Evolutionary conservation across 2,113 vertebrate species (phyloP).

Genomic region (cattle (Bos taurus)): ARS-UCD2.0 NC_037343.1:46756001-46756500

Average conservation of each 20-base stretch:
- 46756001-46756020: background rate
- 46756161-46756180: background rate
- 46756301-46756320: background rate
- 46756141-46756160: background rate
- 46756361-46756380: background rate
- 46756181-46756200: background rate
- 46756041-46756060: background rate
- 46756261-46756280: background rate
- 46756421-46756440: background rate
- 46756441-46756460: background rate
- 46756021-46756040: background rate
- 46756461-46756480: background rate
- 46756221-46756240: background rate
- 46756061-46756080: rapidly evolving
- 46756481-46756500: background rate
- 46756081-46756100: rapidly evolving
- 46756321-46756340: background rate
- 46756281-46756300: background rate
- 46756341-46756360: background rate
- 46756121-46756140: background rate
- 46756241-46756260: background rate
- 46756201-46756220: background rate
- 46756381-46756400: background rate
- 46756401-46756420: background rate
- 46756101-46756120: background rate